phyloP scores from a whole-genome alignment of 1,140 invertebrate genomes.

The Drosophila triauraria region DNA sequence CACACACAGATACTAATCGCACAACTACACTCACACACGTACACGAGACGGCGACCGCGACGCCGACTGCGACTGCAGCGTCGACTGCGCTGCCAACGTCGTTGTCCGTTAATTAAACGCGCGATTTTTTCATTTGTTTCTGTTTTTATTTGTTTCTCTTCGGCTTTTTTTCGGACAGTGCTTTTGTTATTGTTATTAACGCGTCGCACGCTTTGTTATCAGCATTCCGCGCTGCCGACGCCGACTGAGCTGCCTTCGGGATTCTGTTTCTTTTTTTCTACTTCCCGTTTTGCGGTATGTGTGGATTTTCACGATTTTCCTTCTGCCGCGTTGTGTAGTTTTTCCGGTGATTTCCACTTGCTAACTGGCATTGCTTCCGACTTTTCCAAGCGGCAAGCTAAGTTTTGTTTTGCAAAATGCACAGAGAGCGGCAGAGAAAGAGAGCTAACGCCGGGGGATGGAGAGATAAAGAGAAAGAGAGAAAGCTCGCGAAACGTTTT shows the following conservation, averaged over 20 bases:
- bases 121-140: slow-evolving; percentile 48
- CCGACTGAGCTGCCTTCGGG: slow-evolving; percentile 44
- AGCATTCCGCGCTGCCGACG: slow-evolving; percentile 57
- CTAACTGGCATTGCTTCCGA: slow-evolving; percentile 73
- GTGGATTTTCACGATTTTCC: slow-evolving; percentile 43
- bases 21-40: slow-evolving; percentile 22
- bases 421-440: slow-evolving; percentile 27
- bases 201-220: slow-evolving; percentile 74
- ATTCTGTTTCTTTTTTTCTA: slow-evolving; percentile 34
- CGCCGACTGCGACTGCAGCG: slow-evolving; percentile 37
- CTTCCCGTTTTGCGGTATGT: slow-evolving; percentile 39
- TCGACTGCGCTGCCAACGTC: slow-evolving; percentile 46
- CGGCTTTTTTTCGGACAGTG: slow-evolving; percentile 29
- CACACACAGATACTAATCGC: slow-evolving; percentile 13
- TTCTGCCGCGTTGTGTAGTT: slow-evolving; percentile 73
- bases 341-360: slow-evolving; percentile 82
- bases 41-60: slow-evolving; percentile 53
- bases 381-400: slow-evolving; percentile 69
- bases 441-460: slow-evolving; percentile 14
- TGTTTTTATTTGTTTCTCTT: slow-evolving; percentile 35
- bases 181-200: slow-evolving; percentile 78
- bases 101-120: slow-evolving; percentile 75
- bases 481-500: slow-evolving; percentile 43
- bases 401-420: slow-evolving; percentile 55
- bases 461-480: slow-evolving; percentile 24